phyloP scores from a whole-genome alignment of 2,888 invertebrate species.

The Pristionchus arcanus region DNA sequence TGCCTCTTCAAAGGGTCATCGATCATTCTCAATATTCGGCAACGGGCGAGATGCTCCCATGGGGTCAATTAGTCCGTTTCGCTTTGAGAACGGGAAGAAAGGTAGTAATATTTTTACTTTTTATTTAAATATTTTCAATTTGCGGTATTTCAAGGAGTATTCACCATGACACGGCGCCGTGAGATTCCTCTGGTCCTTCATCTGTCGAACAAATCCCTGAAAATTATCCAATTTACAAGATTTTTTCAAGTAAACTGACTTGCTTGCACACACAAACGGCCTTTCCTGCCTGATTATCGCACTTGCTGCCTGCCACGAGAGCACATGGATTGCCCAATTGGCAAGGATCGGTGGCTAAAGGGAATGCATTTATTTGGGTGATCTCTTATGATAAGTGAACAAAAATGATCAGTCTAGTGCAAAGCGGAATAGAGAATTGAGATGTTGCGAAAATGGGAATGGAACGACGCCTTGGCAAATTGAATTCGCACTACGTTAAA shows the following conservation, averaged over 20 bases:
- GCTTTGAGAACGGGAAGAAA: background rate
- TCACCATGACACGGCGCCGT: constrained; percentile 55
- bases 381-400: no score
- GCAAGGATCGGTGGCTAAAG: constrained; percentile 41
- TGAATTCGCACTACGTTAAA: background rate
- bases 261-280: constrained; percentile 47
- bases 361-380: no score
- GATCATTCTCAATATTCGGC: constrained; percentile 11
- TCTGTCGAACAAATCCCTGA: constrained; percentile 56
- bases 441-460: no score
- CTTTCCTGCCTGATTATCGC: constrained; percentile 55
- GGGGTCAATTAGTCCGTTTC: background rate
- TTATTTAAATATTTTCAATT: background rate
- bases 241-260: background rate
- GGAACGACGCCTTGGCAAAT: background rate
- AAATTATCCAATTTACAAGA: background rate
- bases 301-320: constrained; percentile 53
- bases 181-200: constrained; percentile 54
- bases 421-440: no score
- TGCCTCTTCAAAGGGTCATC: background rate
- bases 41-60: background rate
- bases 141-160: background rate
- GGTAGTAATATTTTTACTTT: background rate
- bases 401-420: no score
- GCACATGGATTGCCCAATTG: constrained; percentile 51